Conservation (phyloP, 53 echinoderm and acorn worm genomes). For the Glandiceps talaboti region DNA sequence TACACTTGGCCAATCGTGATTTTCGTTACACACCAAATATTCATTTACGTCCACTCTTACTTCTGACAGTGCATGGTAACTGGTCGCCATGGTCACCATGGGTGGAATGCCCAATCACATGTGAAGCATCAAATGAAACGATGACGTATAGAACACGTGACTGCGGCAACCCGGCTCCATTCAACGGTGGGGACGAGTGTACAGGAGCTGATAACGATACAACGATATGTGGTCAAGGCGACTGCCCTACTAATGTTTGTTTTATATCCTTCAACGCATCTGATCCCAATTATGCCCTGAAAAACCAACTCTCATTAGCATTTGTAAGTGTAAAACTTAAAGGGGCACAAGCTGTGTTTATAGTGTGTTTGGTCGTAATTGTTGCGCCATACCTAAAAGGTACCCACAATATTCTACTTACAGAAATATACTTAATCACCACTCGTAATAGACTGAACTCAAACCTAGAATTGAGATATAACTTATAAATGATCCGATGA, state of each 20-base stretch:
- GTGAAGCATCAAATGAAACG: not conserved
- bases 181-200: not conserved
- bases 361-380: too few species aligned
- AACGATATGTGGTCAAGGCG: not conserved
- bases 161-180: not conserved
- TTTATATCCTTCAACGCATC: not conserved
- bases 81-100: not conserved
- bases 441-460: too few species aligned
- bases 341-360: too few species aligned
- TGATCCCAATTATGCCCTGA: not conserved
- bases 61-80: not conserved
- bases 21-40: too few species aligned
- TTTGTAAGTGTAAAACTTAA: not conserved
- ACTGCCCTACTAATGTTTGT: not conserved
- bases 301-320: not conserved
- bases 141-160: not conserved
- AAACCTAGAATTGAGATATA: too few species aligned
- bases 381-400: too few species aligned
- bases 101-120: not conserved
- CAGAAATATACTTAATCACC: too few species aligned
- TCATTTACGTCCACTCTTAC: too few species aligned
- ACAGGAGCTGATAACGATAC: not conserved
- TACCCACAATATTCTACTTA: too few species aligned
- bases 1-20: too few species aligned
- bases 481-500: too few species aligned